These are phyloP conservation scores for Notothenia coriiceps DNA, from an alignment of 2,113 vertebrate genomes.

Conservation along the genomic window DNA sequence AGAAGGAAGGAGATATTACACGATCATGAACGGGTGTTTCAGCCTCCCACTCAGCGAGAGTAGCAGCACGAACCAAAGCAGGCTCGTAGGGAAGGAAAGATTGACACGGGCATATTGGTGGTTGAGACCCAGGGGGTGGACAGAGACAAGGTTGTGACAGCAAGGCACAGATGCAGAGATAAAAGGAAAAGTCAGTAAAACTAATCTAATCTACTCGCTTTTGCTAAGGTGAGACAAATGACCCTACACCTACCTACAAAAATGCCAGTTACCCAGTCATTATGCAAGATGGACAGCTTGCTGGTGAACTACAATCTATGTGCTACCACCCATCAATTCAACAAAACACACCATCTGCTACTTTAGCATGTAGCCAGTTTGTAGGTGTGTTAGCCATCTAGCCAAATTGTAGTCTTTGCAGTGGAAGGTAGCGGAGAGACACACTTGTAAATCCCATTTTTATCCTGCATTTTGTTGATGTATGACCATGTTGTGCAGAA, in stretches of 20 bases:
- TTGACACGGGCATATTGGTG: slow-evolving; percentile 18
- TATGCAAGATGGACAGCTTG: not conserved
- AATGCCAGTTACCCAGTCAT: not conserved
- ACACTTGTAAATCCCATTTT: slow-evolving; percentile 17
- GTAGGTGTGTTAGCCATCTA: not conserved
- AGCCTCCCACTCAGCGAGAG: slow-evolving; percentile 21
- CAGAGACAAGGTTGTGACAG: not conserved
- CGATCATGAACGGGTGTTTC: slow-evolving; percentile 34
- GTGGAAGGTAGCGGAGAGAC: not conserved
- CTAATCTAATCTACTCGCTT: not conserved
- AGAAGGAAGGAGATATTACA: slow-evolving; percentile 39
- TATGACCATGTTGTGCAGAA: slow-evolving; percentile 27
- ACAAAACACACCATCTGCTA: not conserved
- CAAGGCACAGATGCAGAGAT: slow-evolving; percentile 6
- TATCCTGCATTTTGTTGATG: slow-evolving; percentile 6
- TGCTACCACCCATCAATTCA: not conserved
- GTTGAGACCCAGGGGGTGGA: not conserved
- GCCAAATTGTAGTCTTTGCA: not conserved
- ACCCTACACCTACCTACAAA: not conserved
- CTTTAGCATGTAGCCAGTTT: slow-evolving; percentile 14
- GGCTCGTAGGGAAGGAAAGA: slow-evolving; percentile 13
- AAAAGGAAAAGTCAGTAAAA: not conserved
- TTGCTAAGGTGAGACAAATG: slow-evolving; percentile 2
- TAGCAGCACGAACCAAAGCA: slow-evolving; percentile 29
- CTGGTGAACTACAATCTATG: not conserved